Evolutionary conservation across 2,888 invertebrate genomes (phyloP), one percentile per base, ranked within the genome.

Genomic region (Hyposoter didymator): DNA sequence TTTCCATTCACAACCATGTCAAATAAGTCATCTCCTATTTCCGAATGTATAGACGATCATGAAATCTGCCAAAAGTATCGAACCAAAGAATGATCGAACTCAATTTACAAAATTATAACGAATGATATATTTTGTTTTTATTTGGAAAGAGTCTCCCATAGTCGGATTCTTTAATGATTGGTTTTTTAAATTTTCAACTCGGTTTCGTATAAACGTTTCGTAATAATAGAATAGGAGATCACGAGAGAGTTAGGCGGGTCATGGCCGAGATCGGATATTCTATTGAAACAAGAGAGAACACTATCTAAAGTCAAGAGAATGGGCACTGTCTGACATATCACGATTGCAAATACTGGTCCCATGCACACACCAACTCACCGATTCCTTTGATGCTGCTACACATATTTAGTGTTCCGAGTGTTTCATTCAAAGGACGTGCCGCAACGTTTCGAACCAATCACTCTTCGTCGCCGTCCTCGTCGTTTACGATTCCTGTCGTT

Each of bases 251-350:
- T 64, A n/a, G 22, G 22, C 83, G 59, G 78, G 78, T 84, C 78
- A 78, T 73, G 74, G 79, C 73, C 74, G 82, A 74, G 74, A 84
- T 79, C 73, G 49, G 43, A 84, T 84, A 59, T 78, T 52, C 74
- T 64, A 69, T 47, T 78, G 67, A 59, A 62, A 72, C 39, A 39
- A 64, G 14, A 69, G 52, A 64, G 72, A 62, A 74, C 75, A 47
- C 66, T 75, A 74, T 84, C 64, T 70, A 70, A 35, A 83, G 83
- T 74, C 86, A 89, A 88, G 90, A 90, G 90, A 90, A 90, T 90
- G 90, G 90, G 91, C 84, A 87, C 89, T 84, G 88, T 85, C 88
- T 90, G 90, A 88, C 90, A 90, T 90, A 90, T 90, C 90, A 90
- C 90, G 90, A 90, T 90, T 89, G 35, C 69, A 39, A 62, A 28